These are phyloP conservation scores for Scelioninae gen. 1 DNA, from an alignment of 2,888 invertebrate genomes.

Conservation along the genomic window DNA sequence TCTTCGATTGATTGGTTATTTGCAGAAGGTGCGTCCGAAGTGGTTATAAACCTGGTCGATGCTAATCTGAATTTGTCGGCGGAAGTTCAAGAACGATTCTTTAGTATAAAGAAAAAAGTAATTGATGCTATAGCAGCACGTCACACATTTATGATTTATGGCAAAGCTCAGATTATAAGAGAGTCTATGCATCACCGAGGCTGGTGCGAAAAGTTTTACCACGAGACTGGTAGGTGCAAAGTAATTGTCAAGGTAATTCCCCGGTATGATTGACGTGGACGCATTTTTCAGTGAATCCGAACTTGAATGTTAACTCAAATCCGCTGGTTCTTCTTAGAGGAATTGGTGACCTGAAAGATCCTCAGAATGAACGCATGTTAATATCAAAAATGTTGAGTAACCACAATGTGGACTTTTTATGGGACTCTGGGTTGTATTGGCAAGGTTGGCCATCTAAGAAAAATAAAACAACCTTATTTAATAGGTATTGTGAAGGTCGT, in stretches of 20 bases:
- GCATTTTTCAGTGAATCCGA: constrained; percentile 72
- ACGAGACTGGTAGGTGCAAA: constrained; percentile 69
- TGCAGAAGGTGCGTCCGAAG: background rate
- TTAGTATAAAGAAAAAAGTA: constrained; percentile 78
- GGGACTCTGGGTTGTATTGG: constrained; percentile 94
- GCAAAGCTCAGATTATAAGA: constrained; percentile 79
- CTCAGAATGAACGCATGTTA: constrained; percentile 79
- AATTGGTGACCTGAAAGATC: constrained; percentile 79
- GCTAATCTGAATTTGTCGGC: constrained; percentile 66
- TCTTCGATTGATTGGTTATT: background rate
- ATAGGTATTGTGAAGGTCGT: constrained; percentile 93
- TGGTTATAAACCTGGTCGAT: background rate
- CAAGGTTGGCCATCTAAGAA: constrained; percentile 88
- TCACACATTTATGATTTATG: constrained; percentile 82
- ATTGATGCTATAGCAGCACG: constrained; percentile 78
- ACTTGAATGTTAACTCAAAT: constrained; percentile 77
- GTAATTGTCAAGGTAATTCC: background rate
- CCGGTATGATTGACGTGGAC: background rate
- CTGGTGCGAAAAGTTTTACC: constrained; percentile 82
- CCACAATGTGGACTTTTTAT: constrained; percentile 93
- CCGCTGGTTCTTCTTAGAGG: constrained; percentile 79
- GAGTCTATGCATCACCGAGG: constrained; percentile 80
- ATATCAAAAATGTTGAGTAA: constrained; percentile 91
- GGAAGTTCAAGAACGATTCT: constrained; percentile 79
- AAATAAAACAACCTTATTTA: constrained; percentile 89